phyloP scores from a whole-genome alignment of 2,113 vertebrate species.

The Dromiciops gliroides region DNA sequence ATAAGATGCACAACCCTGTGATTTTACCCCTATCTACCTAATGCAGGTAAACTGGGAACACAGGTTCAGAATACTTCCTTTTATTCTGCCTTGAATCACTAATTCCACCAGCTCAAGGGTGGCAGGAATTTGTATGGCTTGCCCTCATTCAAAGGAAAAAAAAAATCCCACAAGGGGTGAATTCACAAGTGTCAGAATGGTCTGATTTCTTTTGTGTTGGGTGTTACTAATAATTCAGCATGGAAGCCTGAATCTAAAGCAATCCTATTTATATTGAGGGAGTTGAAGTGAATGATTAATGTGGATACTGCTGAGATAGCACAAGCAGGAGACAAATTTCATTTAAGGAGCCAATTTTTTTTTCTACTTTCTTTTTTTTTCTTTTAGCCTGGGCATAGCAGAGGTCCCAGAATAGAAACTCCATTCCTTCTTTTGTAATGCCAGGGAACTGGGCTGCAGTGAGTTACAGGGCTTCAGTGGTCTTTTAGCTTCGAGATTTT shows the following conservation, averaged over 20 bases:
- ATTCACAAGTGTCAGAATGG: not conserved
- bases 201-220: not conserved
- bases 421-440: not conserved
- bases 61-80: not conserved
- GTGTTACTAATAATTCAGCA: constrained; percentile 32
- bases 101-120: not conserved
- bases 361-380: not conserved
- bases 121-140: not conserved
- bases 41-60: not conserved
- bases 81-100: not conserved
- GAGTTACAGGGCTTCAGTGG: not conserved
- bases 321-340: not conserved
- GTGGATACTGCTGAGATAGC: not conserved
- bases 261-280: constrained; percentile 11
- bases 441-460: not conserved
- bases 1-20: not conserved
- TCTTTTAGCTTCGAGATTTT: constrained; percentile 41
- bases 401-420: not conserved
- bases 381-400: not conserved
- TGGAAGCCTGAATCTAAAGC: not conserved
- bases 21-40: not conserved
- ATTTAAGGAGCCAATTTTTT: not conserved
- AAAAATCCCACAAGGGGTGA: not conserved
- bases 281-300: constrained; percentile 39
- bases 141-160: not conserved